phyloP scores from a whole-genome alignment of 2,113 vertebrate species.

The Daphoenositta chrysoptera region DNA sequence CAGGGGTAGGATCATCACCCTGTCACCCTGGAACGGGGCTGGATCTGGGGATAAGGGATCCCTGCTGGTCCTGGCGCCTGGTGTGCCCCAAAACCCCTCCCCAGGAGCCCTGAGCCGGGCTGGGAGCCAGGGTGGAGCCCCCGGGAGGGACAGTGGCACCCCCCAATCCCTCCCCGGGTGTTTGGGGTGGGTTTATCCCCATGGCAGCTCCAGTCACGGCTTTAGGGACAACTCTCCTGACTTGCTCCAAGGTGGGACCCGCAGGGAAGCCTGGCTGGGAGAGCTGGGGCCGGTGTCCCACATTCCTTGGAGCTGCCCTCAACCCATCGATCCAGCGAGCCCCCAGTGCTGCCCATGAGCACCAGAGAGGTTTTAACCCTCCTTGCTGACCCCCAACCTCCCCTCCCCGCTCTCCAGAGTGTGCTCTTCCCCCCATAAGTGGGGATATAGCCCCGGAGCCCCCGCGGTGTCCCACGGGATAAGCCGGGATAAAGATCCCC shows the following conservation, averaged over 20 bases:
- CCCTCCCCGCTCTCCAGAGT: not conserved
- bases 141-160: not conserved
- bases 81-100: not conserved
- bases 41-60: not conserved
- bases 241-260: not conserved
- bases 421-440: not conserved
- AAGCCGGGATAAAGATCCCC: constrained; percentile 22
- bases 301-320: rapidly evolving
- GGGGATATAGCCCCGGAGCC: not conserved
- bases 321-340: not conserved
- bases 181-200: not conserved
- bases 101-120: rapidly evolving
- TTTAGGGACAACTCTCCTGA: not conserved
- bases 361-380: not conserved
- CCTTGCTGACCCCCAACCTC: not conserved
- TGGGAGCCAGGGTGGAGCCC: not conserved
- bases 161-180: rapidly evolving
- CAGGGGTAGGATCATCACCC: not conserved
- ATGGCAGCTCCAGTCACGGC: not conserved
- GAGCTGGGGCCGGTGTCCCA: not conserved
- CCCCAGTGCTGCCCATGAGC: not conserved
- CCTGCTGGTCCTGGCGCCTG: not conserved
- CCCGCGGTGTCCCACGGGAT: not conserved
- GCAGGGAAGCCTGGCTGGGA: rapidly evolving
- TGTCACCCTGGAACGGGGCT: not conserved